Base-by-base conservation (phyloP, 2,113 vertebrate genomes). In the Hystrix cristata region DNA sequence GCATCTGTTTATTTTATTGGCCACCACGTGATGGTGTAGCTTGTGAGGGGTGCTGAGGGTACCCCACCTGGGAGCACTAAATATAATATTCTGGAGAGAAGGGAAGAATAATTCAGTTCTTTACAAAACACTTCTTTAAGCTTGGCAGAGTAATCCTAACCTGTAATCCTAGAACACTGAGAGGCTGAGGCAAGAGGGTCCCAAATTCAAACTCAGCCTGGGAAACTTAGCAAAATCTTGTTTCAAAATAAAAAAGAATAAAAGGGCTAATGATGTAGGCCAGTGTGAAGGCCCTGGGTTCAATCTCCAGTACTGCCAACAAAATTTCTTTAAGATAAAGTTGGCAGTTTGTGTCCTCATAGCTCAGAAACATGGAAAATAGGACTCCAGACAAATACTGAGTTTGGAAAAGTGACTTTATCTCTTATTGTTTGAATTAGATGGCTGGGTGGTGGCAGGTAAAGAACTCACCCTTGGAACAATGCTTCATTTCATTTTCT, bases 401-500 rank as follows among this genome's bases (percentile, higher is more conserved):
- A 79, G 38, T 92, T 95, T 90, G 51, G 48, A 78, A 95, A 90
- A 55, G 55, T 11, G 8, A 62, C 12, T 71, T 93, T 51, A 79
- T 31, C 19, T 95, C 81, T 91, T 27, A 18, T 71, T 51, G n/a
- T 84, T 91, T 97, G 14, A 57, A 3, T 81, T 80, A 46, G 34
- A 51, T 67, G 27, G 34, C 31, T n/a, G 7, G 5, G 5, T 64
- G 46, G 25, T 93, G 27, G 38, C 69, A 38, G 31, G 31, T 71
- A 7, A 64, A 34, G 25, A 65, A 53, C 3, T 14, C 15, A 27
- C 34, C 21, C n/a, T 46, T 48, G 57, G 29, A 78, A 55, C 0
- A 74, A 29, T 21, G 21, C 38, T 48, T 79, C 31, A 53, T 53
- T 76, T 96, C 34, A 80, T 74, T 83, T 67, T 80, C 51, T 51